A percentile compares a stretch with the other conserved stretches of the same genome.
phyloP scores from a whole-genome alignment of 2,888 invertebrate genomes.

The Molorchus minor region DNA sequence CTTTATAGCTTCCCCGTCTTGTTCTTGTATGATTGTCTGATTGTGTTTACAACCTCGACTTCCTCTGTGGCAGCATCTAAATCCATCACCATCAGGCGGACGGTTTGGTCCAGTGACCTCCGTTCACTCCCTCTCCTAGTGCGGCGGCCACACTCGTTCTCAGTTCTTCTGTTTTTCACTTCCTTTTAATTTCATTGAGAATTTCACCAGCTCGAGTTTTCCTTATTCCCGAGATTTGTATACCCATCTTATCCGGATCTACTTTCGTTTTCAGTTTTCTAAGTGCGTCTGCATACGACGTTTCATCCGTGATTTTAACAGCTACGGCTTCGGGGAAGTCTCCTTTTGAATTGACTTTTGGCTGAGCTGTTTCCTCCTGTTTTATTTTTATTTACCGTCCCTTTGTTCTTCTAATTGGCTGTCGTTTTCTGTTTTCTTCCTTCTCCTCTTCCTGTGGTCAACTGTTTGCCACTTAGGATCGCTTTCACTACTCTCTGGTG shows the following conservation, averaged over 20 bases:
- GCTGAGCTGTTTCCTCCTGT: too few species aligned
- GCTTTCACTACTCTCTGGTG: too few species aligned
- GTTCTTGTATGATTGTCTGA: neutral
- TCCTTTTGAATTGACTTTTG: neutral
- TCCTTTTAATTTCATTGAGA: neutral
- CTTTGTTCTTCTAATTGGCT: too few species aligned
- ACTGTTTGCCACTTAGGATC: too few species aligned
- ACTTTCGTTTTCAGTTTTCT: neutral
- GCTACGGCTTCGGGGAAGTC: neutral
- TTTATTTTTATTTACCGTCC: too few species aligned
- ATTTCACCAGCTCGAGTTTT: neutral
- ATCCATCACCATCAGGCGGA: neutral
- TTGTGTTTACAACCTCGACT: neutral
- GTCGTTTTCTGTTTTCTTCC: too few species aligned
- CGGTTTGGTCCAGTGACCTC: too few species aligned
- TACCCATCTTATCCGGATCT: neutral
- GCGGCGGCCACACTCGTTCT: neutral
- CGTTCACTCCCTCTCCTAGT: neutral
- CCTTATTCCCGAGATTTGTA: neutral
- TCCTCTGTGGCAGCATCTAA: neutral
- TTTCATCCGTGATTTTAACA: neutral
- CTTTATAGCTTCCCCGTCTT: neutral
- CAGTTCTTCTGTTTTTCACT: neutral
- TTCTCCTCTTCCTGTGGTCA: too few species aligned
- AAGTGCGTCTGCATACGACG: neutral